Base-by-base conservation (phyloP, 1,140 invertebrate species). In the Ptiloglossa arizonensis region DNA sequence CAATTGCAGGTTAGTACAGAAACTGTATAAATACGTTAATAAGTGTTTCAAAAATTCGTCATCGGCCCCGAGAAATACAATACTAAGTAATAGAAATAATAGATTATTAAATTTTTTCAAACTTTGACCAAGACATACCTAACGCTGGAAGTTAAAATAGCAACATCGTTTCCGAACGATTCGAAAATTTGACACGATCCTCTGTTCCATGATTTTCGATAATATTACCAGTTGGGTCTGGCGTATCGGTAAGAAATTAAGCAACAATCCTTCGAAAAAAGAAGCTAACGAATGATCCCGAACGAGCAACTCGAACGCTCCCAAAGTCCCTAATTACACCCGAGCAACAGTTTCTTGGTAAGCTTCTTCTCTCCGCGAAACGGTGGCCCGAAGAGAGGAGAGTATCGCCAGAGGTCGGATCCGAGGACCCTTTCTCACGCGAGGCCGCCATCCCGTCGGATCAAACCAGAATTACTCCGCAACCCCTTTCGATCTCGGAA, bases 351-450 rank as follows among this genome's bases (percentile, higher is more conserved):
- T 62, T 62, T 41, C 35, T 38, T n/a, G n/a, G n/a, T n/a, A n/a
- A 62, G 11, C n/a, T 27, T 29, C 17, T 2, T 2, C 44, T 35
- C 63, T 46, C 38, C 3, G 22, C 27, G n/a, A 24, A 38, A 46
- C 63, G 17, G 32, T 6, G 6, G 41, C n/a, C 15, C 17, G 59
- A 50, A n/a, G 24, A 29, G 41, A 66, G 57, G 27, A 69, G 57
- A 75, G 66, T 38, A 48, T 5, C 24, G 63, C 54, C 69, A 78
- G 83, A 91, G 91, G 90, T 91, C 90, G 87, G 88, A 90, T 91
- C 85, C 80, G 81, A 86, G 82, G 88, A 87, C 86, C 90, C 90
- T 92, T 93, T 93, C 92, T 93, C 92, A 93, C 92, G 92, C 83
- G 83, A 85, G 75, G 79, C 78, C 81, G 79, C 83, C 87, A 89